phyloP scores from a whole-genome alignment of 2,113 vertebrate genomes.

The Cyprinodon tularosa region DNA sequence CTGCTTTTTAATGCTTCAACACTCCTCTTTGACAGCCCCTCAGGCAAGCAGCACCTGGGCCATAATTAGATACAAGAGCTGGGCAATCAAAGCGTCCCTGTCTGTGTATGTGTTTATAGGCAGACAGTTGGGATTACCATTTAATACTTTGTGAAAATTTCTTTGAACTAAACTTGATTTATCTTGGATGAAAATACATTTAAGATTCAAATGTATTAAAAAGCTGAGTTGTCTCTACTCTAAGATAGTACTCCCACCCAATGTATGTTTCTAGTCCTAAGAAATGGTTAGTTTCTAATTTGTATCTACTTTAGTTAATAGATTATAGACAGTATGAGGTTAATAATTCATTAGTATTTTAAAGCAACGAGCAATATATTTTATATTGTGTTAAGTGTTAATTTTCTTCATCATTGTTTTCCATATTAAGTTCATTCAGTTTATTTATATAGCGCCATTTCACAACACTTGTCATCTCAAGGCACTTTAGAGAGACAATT shows the following conservation, averaged over 20 bases:
- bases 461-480: too few relatives aligned
- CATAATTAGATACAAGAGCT: constrained; percentile 68
- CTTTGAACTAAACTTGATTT: constrained; percentile 45
- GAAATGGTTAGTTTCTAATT: not conserved
- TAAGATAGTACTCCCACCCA: not conserved
- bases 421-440: too few relatives aligned
- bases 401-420: too few relatives aligned
- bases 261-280: not conserved
- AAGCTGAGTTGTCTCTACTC: not conserved
- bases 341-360: constrained; percentile 3
- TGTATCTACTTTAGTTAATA: not conserved
- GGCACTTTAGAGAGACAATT: too few relatives aligned
- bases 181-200: constrained; percentile 34
- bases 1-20: constrained; percentile 50
- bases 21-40: constrained; percentile 57
- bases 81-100: constrained; percentile 50
- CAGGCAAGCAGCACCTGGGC: constrained; percentile 64
- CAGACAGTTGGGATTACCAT: constrained; percentile 26
- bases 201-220: constrained; percentile 44
- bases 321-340: not conserved
- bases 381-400: too few relatives aligned
- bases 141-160: constrained; percentile 33
- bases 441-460: too few relatives aligned
- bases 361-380: not conserved
- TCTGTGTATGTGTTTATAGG: constrained; percentile 38